Percentiles rank a stretch among this genome's conserved stretches.
Evolutionary conservation across 2,113 vertebrate genomes (phyloP).

Genomic region (Pygoscelis adeliae): DNA sequence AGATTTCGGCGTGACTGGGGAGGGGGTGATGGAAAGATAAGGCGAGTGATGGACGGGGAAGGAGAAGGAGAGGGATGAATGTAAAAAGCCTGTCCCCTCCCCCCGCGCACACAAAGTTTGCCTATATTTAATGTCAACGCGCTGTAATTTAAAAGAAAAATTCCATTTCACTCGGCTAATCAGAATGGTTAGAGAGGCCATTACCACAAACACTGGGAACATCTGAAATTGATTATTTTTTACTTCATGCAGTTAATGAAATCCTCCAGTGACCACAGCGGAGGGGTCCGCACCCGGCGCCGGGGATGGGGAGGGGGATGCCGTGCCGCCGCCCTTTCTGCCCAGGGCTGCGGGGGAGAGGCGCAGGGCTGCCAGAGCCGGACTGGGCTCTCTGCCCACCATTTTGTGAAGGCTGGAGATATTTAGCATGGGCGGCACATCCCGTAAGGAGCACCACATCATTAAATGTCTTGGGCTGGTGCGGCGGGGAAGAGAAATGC

Average conservation of each 20-base stretch:
- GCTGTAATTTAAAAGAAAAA: conserved; percentile 76
- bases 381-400: conserved; percentile 53
- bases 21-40: background rate
- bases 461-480: conserved; percentile 79
- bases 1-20: fast-evolving
- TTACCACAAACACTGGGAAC: conserved; percentile 75
- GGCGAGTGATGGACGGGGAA: background rate
- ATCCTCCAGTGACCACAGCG: conserved; percentile 51
- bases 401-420: conserved; percentile 62
- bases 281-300: background rate
- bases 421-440: conserved; percentile 75
- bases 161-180: conserved; percentile 75
- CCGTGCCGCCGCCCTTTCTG: background rate
- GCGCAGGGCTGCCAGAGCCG: background rate
- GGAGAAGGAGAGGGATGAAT: background rate
- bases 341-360: background rate
- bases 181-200: conserved; percentile 75
- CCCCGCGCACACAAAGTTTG: conserved; percentile 9
- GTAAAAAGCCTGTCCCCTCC: background rate
- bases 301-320: background rate
- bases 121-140: conserved; percentile 66
- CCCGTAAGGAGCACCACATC: conserved; percentile 72
- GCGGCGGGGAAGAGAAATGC: conserved; percentile 72
- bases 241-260: conserved; percentile 74
- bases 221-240: conserved; percentile 78